phyloP scores from a whole-genome alignment of 2,888 invertebrate genomes.

The Arenicola marina region DNA sequence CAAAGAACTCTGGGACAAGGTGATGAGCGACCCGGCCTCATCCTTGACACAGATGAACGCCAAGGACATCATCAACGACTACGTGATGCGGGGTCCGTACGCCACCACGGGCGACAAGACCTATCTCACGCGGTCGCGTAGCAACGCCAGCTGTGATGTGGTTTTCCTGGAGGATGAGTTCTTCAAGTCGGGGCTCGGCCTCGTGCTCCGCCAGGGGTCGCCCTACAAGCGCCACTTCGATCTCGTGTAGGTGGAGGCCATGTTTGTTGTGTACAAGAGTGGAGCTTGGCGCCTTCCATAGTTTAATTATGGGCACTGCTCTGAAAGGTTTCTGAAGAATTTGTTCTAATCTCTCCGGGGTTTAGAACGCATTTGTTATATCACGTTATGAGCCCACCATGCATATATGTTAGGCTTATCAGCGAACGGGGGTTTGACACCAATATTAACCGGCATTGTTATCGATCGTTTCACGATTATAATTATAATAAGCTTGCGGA shows the following conservation, averaged over 20 bases:
- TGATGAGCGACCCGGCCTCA: background rate
- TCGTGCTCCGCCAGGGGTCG: background rate
- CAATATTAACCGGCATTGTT: too few relatives aligned
- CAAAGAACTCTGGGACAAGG: background rate
- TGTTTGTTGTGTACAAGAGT: too few relatives aligned
- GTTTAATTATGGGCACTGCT: too few relatives aligned
- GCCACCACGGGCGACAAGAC: background rate
- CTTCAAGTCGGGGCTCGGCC: background rate
- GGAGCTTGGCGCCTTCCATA: too few relatives aligned
- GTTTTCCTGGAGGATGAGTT: background rate
- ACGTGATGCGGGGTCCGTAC: background rate
- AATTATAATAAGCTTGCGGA: too few relatives aligned
- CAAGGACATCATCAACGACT: background rate
- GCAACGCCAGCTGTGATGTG: background rate
- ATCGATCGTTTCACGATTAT: too few relatives aligned
- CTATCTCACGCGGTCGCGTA: background rate
- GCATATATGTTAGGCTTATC: too few relatives aligned
- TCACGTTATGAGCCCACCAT: too few relatives aligned
- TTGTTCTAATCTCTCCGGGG: too few relatives aligned
- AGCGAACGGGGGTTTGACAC: too few relatives aligned
- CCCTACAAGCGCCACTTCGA: background rate
- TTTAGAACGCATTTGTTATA: too few relatives aligned
- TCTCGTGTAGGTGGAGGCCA: background rate
- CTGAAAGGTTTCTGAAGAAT: too few relatives aligned
- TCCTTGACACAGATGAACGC: background rate